Base-by-base conservation (phyloP, 2,888 invertebrate genomes). In the Drosophila emarginata region DNA sequence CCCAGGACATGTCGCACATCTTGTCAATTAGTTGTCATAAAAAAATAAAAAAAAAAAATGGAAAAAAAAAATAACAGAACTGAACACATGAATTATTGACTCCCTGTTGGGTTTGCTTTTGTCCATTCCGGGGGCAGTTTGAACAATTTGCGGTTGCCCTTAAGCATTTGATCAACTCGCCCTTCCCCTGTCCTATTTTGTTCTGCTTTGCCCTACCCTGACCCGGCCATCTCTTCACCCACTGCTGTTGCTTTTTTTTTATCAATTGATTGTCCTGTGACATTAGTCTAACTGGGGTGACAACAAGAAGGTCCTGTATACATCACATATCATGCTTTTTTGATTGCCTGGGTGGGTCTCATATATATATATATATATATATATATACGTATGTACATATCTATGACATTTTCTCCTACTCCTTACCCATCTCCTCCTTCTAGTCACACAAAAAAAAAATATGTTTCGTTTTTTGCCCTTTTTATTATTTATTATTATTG, bases 221-320 rank as follows among this genome's bases (percentile, higher is more conserved):
- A 39, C 37, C 39, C 6, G 39, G 7, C 37, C 37, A 52, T 26
- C 26, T 26, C 26, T 26, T 32, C 32, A 32, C 51, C 56, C 54
- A 56, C 51, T 68, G 60, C 58, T 28, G 26, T 9, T 64, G 39
- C 64, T 54, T 60, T 36, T 64, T 57, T 63, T 66, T 77, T 81
- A 81, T 79, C 86, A 86, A 84, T 82, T 88, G 84, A 84, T 81
- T 84, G 87, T 81, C 79, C 77, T 82, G 80, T 68, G 54, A 54
- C 59, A 21, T 18, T 15, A 18, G 18, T 28, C 15, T 28, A 21
- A 5, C 18, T 5, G 65, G 65, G 64, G 56, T 71, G 71, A 65
- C 65, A 61, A 67, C 57, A 45, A 45, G 45, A 45, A 45, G 45
- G 45, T 45, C 45, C 45, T 45, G 45, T 21, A 12, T 32, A 32